A percentile compares a stretch with the other conserved stretches of the same genome.
Conservation (phyloP, 2,888 invertebrate genomes). For the Notocelia uddmanniana region DNA sequence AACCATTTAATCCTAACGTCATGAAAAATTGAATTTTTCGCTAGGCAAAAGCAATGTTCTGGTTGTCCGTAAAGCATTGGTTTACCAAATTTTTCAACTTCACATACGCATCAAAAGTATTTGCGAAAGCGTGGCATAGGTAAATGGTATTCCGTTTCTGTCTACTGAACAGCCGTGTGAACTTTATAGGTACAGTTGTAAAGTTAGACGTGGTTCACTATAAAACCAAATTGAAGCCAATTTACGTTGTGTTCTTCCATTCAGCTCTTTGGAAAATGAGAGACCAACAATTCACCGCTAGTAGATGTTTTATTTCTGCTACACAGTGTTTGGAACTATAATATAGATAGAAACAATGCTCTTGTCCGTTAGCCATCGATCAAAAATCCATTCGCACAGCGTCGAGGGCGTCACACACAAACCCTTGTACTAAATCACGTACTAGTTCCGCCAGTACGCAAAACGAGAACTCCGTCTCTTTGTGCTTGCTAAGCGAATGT, state of each 20-base stretch:
- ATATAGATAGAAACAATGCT: constrained; percentile 20
- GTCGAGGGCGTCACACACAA: constrained; percentile 65
- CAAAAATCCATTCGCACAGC: constrained; percentile 73
- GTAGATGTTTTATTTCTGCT: background rate
- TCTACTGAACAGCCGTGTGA: background rate
- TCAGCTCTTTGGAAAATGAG: background rate
- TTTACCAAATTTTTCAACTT: constrained; percentile 19
- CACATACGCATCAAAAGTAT: background rate
- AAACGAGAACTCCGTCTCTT: constrained; percentile 30
- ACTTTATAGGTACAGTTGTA: background rate
- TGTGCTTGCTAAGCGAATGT: constrained; percentile 35
- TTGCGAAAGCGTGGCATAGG: background rate
- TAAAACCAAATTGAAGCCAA: background rate
- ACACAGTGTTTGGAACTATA: constrained; percentile 5
- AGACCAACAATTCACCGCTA: background rate
- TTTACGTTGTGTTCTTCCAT: background rate
- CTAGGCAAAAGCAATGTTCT: constrained; percentile 59
- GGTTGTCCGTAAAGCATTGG: constrained; percentile 19
- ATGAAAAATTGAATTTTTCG: constrained; percentile 66
- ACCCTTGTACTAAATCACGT: constrained; percentile 70
- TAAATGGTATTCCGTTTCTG: background rate
- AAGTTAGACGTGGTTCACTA: background rate
- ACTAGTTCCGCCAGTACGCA: constrained; percentile 53
- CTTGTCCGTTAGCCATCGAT: constrained; percentile 51
- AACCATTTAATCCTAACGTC: constrained; percentile 73